These are phyloP conservation scores for Machimus atricapillus DNA, from an alignment of 2,888 invertebrate genomes.

Conservation along the genomic window DNA sequence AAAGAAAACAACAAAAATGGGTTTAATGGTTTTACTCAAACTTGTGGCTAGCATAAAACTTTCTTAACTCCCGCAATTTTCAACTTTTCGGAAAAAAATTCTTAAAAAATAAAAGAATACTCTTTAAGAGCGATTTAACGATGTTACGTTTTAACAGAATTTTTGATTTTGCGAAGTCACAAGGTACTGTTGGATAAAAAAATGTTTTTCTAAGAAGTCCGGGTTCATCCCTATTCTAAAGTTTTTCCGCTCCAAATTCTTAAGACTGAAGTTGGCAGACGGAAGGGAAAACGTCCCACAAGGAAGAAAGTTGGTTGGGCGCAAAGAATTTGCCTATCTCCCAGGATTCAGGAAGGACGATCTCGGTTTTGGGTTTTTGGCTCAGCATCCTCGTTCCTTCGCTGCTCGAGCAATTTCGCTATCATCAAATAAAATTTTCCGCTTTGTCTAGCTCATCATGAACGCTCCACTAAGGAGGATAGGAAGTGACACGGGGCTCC, in stretches of 20 bases:
- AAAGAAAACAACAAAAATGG: no score
- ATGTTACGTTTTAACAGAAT: not conserved
- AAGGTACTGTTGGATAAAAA: not conserved
- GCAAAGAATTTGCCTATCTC: not conserved
- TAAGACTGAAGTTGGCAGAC: not conserved
- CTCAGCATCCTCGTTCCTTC: not conserved
- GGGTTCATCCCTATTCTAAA: not conserved
- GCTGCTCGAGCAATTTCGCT: not conserved
- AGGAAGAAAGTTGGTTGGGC: not conserved
- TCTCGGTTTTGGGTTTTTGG: not conserved
- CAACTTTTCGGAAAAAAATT: not conserved
- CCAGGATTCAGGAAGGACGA: not conserved
- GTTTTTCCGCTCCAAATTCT: not conserved
- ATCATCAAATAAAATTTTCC: conserved; percentile 26
- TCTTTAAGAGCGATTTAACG: not conserved
- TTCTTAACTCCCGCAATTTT: not conserved
- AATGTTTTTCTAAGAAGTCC: not conserved
- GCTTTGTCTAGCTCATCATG: conserved; percentile 3
- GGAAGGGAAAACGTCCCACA: no score
- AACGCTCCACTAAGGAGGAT: not conserved
- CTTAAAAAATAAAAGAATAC: not conserved
- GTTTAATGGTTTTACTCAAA: no score
- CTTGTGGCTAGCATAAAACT: not conserved
- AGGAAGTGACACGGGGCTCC: not conserved
- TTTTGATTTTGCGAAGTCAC: not conserved